phyloP scores from a whole-genome alignment of 35 echinoderm and acorn worm species.

The Strongylocentrotus purpuratus region DNA sequence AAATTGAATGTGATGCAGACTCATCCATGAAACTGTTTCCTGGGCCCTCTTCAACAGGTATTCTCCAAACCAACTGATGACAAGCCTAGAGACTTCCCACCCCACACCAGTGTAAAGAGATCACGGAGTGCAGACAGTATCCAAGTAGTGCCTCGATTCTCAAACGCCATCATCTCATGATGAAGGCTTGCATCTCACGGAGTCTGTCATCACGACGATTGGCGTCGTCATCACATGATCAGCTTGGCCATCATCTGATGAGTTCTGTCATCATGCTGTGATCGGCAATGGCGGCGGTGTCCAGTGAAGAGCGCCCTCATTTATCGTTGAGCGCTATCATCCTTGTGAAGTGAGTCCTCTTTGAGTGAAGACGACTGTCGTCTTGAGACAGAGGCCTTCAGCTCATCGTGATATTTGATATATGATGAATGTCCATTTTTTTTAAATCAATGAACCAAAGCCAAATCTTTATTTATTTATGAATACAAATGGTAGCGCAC shows the following conservation, averaged over 20 bases:
- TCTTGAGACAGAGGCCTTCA: not conserved
- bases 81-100: constrained; percentile 58
- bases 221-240: not conserved
- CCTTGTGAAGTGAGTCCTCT: not conserved
- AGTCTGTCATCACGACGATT: not conserved
- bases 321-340: not conserved
- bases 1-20: not conserved
- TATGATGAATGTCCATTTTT: not conserved
- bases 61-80: constrained; percentile 80
- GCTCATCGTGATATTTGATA: not conserved
- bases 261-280: not conserved
- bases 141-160: constrained; percentile 71
- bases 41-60: constrained; percentile 56
- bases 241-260: not conserved
- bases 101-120: constrained; percentile 36
- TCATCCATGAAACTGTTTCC: not conserved
- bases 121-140: constrained; percentile 76
- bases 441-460: not conserved
- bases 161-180: constrained; percentile 89
- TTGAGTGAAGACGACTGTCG: not conserved
- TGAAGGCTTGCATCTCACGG: not conserved
- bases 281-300: not conserved
- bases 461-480: not conserved
- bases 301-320: not conserved
- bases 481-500: not conserved